Evolutionary conservation across 2,888 invertebrate species (phyloP).

Genomic region (Allolobophora icterica): DNA sequence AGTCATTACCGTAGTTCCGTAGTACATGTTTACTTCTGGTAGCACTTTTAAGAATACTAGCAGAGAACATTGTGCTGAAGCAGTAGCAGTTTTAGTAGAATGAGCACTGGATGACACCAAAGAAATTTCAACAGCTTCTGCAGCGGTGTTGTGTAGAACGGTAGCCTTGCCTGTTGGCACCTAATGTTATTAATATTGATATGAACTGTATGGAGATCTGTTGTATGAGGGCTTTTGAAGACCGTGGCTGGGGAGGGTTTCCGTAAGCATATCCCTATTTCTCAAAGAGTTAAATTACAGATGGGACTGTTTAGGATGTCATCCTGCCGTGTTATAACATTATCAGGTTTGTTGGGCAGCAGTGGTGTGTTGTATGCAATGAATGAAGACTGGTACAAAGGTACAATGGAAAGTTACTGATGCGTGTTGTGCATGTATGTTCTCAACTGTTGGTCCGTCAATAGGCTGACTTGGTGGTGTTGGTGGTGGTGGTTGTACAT

Average conservation of each 20-base stretch:
- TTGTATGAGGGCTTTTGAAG: not conserved
- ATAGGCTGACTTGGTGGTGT: not conserved
- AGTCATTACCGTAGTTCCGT: not conserved
- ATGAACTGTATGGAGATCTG: not conserved
- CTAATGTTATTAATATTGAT: not conserved
- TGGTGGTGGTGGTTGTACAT: not conserved
- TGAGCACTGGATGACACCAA: not conserved
- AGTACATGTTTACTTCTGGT: not conserved
- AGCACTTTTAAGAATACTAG: not conserved
- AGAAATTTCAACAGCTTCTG: not conserved
- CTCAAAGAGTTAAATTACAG: not conserved
- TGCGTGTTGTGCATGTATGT: not conserved
- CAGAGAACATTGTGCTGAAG: not conserved
- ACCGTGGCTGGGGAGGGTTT: not conserved
- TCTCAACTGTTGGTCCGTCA: not conserved
- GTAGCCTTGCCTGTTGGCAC: not conserved
- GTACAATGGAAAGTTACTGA: not conserved
- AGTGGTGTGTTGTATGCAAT: not conserved
- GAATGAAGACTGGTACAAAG: not conserved
- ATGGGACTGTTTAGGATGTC: not conserved
- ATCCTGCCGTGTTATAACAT: not conserved
- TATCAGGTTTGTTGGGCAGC: constrained; percentile 1
- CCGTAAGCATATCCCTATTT: not conserved
- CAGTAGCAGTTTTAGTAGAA: constrained; percentile 2
- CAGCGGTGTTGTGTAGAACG: not conserved